Evolutionary conservation across 2,888 invertebrate genomes (phyloP).

Genomic region (Callimorpha dominula): DNA sequence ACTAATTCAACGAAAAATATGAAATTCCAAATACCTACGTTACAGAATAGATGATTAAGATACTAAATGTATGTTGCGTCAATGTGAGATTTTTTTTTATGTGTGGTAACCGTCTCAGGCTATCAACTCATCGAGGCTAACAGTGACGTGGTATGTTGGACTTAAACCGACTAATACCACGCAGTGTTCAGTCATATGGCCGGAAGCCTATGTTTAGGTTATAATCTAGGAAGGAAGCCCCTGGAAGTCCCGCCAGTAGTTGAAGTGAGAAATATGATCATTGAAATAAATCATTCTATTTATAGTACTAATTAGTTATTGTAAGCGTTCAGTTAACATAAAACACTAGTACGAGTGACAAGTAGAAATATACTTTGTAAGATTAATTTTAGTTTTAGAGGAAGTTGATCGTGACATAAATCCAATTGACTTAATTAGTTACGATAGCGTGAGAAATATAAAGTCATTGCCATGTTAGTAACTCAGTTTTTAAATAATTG

Average conservation of each 20-base stretch:
- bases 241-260: neutral
- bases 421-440: slow-evolving; percentile 13
- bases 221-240: too few species aligned
- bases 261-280: neutral
- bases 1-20: neutral
- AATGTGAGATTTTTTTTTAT: neutral
- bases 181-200: too few species aligned
- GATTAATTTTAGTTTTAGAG: neutral
- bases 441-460: slow-evolving; percentile 17
- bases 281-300: too few species aligned
- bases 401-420: slow-evolving; percentile 1
- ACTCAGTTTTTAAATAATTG: neutral
- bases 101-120: neutral
- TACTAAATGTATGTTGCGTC: neutral
- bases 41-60: neutral
- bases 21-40: neutral
- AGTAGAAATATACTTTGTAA: neutral
- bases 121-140: neutral
- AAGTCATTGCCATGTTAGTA: slow-evolving; percentile 4
- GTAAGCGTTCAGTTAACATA: neutral
- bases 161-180: too few species aligned
- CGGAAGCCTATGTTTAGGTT: too few species aligned
- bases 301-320: neutral
- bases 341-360: neutral
- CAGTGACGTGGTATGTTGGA: too few species aligned